A percentile compares a stretch with the other conserved stretches of the same genome.
These are phyloP conservation scores for Drosophila tsacasi DNA, from an alignment of 1,140 invertebrate genomes.

Conservation along the genomic window DNA sequence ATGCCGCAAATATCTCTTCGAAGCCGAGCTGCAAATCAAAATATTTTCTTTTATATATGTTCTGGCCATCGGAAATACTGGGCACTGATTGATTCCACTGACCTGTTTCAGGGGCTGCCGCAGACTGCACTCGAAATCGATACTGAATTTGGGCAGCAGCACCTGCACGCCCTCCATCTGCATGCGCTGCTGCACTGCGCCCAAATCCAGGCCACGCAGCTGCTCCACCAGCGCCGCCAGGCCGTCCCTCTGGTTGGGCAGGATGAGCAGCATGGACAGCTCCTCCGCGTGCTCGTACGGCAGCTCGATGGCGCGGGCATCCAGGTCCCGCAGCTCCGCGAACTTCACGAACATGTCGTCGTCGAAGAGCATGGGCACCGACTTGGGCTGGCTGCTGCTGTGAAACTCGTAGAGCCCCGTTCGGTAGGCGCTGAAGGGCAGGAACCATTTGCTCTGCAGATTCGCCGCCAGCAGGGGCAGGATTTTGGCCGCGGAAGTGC, in stretches of 20 bases:
- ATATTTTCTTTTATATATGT: not conserved
- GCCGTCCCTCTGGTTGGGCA: conserved; percentile 87
- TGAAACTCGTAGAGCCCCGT: conserved; percentile 79
- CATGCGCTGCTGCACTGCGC: conserved; percentile 65
- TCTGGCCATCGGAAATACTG: not conserved
- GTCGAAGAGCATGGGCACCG: conserved; percentile 79
- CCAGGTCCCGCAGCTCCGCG: conserved; percentile 81
- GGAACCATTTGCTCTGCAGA: conserved; percentile 79
- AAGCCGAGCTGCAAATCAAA: conserved; percentile 61
- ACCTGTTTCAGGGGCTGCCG: conserved; percentile 69
- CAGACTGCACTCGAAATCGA: conserved; percentile 86
- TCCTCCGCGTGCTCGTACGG: conserved; percentile 86
- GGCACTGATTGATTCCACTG: conserved; percentile 6
- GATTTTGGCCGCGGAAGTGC: conserved; percentile 16
- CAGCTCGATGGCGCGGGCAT: conserved; percentile 85
- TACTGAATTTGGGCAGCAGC: conserved; percentile 89
- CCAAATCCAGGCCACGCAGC: conserved; percentile 85
- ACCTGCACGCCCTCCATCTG: conserved; percentile 86
- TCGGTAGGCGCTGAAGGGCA: conserved; percentile 77
- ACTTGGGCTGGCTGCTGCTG: conserved; percentile 26
- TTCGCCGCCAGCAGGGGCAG: conserved; percentile 61
- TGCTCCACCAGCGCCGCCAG: conserved; percentile 86
- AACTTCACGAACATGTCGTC: conserved; percentile 82
- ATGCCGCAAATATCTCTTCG: conserved; percentile 56
- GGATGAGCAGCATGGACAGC: conserved; percentile 87